phyloP scores from a whole-genome alignment of 1,140 invertebrate genomes.

The Drosophila melanica region DNA sequence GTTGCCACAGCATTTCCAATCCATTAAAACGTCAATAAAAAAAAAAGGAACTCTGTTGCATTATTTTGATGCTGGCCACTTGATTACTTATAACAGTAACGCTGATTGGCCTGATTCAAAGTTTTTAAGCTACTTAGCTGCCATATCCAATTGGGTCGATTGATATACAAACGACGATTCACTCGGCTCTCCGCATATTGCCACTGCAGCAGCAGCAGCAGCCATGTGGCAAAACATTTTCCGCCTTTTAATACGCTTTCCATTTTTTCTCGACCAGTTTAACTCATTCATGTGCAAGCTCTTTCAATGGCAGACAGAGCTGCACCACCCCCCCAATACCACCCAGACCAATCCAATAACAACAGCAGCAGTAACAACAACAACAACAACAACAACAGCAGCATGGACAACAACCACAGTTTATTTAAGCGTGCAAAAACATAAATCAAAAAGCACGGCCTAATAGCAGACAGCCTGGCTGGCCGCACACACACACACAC shows the following conservation, averaged over 20 bases:
- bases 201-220: conserved; percentile 27
- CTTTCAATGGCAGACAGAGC: conserved; percentile 52
- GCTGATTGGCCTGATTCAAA: conserved; percentile 12
- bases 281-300: conserved; percentile 75
- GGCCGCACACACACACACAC: conserved; percentile 20
- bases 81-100: conserved; percentile 1
- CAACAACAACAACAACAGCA: conserved; percentile 8
- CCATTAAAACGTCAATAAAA: no score
- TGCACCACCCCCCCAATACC: conserved; percentile 1
- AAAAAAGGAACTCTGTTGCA: no score
- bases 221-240: conserved; percentile 60
- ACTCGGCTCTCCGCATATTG: conserved; percentile 23
- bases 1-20: no score
- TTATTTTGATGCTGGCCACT: neutral
- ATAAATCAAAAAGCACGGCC: conserved; percentile 78
- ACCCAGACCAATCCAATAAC: neutral
- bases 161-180: conserved; percentile 32
- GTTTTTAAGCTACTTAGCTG: conserved; percentile 36
- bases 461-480: conserved; percentile 63
- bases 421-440: conserved; percentile 81
- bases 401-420: conserved; percentile 56
- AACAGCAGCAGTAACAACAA: conserved; percentile 13
- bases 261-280: conserved; percentile 36
- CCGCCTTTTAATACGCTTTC: conserved; percentile 62
- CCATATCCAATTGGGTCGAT: conserved; percentile 34